Evolutionary conservation across 2,888 invertebrate species (phyloP).

Genomic region (Pelosia muscerda): DNA sequence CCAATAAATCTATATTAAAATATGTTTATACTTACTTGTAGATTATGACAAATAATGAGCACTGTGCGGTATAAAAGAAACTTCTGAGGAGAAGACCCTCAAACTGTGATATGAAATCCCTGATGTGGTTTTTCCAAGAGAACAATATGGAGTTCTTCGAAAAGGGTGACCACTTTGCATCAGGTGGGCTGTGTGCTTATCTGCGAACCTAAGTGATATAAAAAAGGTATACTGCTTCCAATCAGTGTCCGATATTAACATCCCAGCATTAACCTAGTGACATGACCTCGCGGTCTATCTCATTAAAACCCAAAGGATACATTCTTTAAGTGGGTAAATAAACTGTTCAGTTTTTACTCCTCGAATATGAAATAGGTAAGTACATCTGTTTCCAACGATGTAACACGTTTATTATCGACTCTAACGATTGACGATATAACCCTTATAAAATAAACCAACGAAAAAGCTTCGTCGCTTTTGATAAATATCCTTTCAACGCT

Average conservation of each 20-base stretch:
- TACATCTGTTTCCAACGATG: conserved; percentile 24
- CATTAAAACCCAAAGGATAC: background rate
- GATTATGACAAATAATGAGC: too few species aligned
- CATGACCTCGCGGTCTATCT: background rate
- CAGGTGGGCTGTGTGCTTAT: too few species aligned
- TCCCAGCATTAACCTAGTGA: background rate
- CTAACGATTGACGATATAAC: conserved; percentile 61
- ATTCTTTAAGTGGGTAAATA: background rate
- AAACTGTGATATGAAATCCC: too few species aligned
- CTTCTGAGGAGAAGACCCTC: too few species aligned
- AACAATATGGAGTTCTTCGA: too few species aligned
- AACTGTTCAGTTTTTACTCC: background rate
- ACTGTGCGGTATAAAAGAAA: too few species aligned
- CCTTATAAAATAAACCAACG: conserved; percentile 65
- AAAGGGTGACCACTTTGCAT: too few species aligned
- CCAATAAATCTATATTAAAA: too few species aligned
- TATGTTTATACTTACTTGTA: too few species aligned
- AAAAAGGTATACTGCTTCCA: background rate
- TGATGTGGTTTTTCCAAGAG: too few species aligned
- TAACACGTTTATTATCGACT: conserved; percentile 42
- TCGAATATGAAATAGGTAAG: too few species aligned
- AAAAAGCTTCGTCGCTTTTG: conserved; percentile 66
- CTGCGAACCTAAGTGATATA: too few species aligned
- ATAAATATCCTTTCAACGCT: conserved; percentile 79
- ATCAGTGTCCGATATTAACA: background rate